Evolutionary conservation across 2,888 invertebrate genomes (phyloP), one percentile per base, ranked within the genome.

Genomic region (Drymonia ruficornis): DNA sequence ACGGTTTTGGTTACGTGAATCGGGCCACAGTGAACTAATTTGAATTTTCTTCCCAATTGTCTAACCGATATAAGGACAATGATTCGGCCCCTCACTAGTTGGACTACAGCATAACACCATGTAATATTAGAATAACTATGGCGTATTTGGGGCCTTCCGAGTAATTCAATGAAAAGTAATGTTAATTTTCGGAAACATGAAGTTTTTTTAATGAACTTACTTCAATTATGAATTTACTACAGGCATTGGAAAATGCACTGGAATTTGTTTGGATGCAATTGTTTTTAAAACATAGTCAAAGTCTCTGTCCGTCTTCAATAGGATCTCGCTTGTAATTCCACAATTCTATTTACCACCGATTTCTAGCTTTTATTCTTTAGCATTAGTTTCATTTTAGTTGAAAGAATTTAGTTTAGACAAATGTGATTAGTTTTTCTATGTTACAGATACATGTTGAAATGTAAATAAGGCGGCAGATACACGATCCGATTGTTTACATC

Each of bases 261-360:
- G 4, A 36, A n/a, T n/a, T 13, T 0, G 1, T 36, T 13, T 36
- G 3, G 36, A n/a, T n/a, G 4, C 4, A 13, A 13, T 36, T 36
- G 0, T 36, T 7, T 31, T 36, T n/a, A 36, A 34, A 34, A 34
- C 31, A 11, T 5, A 34, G 31, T 11, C 9, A 9, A 34, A 11
- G 36, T 5, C 4, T 16, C 16, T n/a, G 1, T 36, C 36, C n/a
- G 36, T 45, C 28, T 28, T 28, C 28, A 45, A 45, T 28, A 18
- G 45, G 45, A 45, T 45, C 45, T 45, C 34, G 6, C 34, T 28
- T 16, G 28, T 16, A 50, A 56, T 66, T 70, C 63, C 59, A 49
- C 57, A 63, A 53, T 61, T 63, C 48, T 65, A 54, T 63, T 65
- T 68, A 72, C 72, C 72, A 72, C 72, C 72, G 72, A 73, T 53